Percentiles rank a stretch among this genome's conserved stretches.
Conservation (phyloP, 2,888 invertebrate genomes). For the Amitus sp. region DNA sequence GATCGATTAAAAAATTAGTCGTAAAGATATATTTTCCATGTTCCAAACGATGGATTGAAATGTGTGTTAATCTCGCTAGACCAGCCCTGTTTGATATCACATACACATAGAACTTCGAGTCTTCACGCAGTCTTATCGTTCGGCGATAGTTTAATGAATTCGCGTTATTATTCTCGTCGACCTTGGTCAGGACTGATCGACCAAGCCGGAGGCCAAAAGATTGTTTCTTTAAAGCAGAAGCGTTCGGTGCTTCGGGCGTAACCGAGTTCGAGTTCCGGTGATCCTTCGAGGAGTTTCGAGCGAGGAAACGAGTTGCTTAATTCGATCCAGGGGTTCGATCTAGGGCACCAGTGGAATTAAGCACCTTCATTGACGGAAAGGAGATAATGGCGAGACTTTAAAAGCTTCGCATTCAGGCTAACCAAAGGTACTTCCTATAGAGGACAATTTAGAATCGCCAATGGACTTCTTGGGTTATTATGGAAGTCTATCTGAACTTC, state of each 20-base stretch:
- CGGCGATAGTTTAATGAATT: constrained; percentile 21
- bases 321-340: constrained; percentile 25
- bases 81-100: too few relatives aligned
- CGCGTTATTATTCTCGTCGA: constrained; percentile 28
- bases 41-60: too few relatives aligned
- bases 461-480: too few relatives aligned
- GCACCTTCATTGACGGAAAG: constrained; percentile 17
- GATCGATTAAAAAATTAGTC: too few relatives aligned
- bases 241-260: constrained; percentile 32
- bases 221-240: constrained; percentile 30
- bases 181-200: constrained; percentile 26
- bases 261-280: constrained; percentile 28
- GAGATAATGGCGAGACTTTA: constrained; percentile 1
- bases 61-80: too few relatives aligned
- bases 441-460: too few relatives aligned
- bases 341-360: constrained; percentile 26
- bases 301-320: constrained; percentile 29
- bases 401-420: neutral
- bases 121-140: constrained; percentile 4
- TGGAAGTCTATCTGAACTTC: too few relatives aligned
- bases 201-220: constrained; percentile 16
- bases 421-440: too few relatives aligned
- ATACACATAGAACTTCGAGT: too few relatives aligned
- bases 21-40: too few relatives aligned
- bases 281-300: constrained; percentile 26